phyloP scores from a whole-genome alignment of 1,140 invertebrate species.

The Cyclina sinensis region DNA sequence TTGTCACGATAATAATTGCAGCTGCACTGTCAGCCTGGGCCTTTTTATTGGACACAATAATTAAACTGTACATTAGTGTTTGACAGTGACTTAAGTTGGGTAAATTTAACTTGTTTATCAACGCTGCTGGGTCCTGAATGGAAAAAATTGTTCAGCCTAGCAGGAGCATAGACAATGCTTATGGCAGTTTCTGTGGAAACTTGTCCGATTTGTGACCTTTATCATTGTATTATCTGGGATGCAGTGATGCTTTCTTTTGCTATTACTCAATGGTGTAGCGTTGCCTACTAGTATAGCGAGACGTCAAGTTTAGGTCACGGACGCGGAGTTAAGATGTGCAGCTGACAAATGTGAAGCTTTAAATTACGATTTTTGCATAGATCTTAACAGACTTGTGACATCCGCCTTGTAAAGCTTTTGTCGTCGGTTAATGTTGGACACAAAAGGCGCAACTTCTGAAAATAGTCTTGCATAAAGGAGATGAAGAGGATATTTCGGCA shows the following conservation, averaged over 20 bases:
- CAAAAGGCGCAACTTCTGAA: slow-evolving; percentile 46
- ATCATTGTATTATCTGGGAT: slow-evolving; percentile 28
- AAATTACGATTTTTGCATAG: slow-evolving; percentile 61
- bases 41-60: slow-evolving; percentile 32
- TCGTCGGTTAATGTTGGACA: slow-evolving; percentile 50
- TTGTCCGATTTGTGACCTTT: slow-evolving; percentile 64
- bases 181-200: slow-evolving; percentile 4
- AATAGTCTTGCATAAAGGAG: slow-evolving; percentile 59
- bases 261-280: slow-evolving; percentile 59
- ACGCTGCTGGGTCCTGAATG: slow-evolving; percentile 25
- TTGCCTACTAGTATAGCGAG: slow-evolving; percentile 61
- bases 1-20: slow-evolving; percentile 34
- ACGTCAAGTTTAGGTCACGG: slow-evolving; percentile 59
- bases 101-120: slow-evolving; percentile 66
- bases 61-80: slow-evolving; percentile 52
- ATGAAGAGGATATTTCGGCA: slow-evolving; percentile 18
- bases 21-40: neutral
- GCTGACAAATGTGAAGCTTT: slow-evolving; percentile 56
- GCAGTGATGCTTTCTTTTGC: neutral
- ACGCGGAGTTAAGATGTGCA: slow-evolving; percentile 18
- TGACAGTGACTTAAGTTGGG: slow-evolving; percentile 66
- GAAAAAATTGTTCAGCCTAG: slow-evolving; percentile 31
- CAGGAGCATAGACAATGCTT: slow-evolving; percentile 59
- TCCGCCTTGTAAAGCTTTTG: slow-evolving; percentile 27
- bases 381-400: slow-evolving; percentile 59